Base-by-base conservation (phyloP, 2,888 invertebrate species). In the Chrysotoxum bicinctum region DNA sequence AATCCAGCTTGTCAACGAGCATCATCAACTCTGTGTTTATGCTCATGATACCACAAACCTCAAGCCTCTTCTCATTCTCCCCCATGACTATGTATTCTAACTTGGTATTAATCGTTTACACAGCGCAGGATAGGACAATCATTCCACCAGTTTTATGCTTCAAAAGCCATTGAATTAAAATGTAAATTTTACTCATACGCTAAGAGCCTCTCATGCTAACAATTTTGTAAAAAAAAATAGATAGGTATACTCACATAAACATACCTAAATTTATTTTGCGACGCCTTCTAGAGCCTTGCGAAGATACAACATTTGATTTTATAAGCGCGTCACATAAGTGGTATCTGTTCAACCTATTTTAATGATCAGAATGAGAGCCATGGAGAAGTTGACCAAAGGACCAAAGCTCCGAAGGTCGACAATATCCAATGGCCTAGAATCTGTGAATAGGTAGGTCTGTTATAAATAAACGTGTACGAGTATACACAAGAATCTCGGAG, bases 1-100 rank as follows among this genome's bases (percentile, higher is more conserved):
- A 77, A 83, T 78, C 77, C 48, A 37, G n/a, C 48, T 62, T 82
- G 77, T 82, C 82, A 82, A 82, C 68, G 50, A 56, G 60, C 73
- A 82, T 82, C 82, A 82, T 82, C 77, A 77, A 54, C 68, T 32
- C 48, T 16, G 48, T 69, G 37, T 77, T 77, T 68, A 78, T 73
- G 62, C 69, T 78, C 50, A 72, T 77, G 60, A 60, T 60, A 77
- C 32, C 68, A 73, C 37, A 26, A 62, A 30, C 37, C 58, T 37
- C 37, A 12, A 9, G 21, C 16, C 35, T 4, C n/a, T 54, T 16
- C 10, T 10, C 3, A 19, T 1, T 5, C 19, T 32, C 7, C 2
- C 2, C 14, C 10, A 19, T 0, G 21, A 12, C 6, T 23, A 1
- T 50, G 0, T 3, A 70, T 70, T 50, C 64, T 76, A 72, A 76